A percentile compares a stretch with the other conserved stretches of the same genome.
Evolutionary conservation across 35 echinoderm and acorn worm species (phyloP).

Genomic region (Diadema setosum): DNA sequence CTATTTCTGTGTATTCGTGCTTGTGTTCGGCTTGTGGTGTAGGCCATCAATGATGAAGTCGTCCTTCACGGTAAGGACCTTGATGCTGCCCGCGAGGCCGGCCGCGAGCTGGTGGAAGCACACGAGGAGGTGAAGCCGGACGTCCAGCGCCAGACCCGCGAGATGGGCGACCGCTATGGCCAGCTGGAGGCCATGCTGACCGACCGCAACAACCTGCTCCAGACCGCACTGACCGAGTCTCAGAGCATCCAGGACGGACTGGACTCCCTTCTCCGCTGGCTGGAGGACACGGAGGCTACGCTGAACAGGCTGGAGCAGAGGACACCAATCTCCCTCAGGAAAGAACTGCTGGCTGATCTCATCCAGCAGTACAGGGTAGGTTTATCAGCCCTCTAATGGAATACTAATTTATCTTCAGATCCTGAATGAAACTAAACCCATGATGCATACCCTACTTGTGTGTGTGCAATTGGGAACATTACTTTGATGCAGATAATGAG

Average conservation of each 20-base stretch:
- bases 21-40: too few species aligned
- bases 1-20: too few species aligned
- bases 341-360: conserved; percentile 52
- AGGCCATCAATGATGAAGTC: conserved; percentile 78
- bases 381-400: too few species aligned
- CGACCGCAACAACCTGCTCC: conserved; percentile 74
- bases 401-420: too few species aligned
- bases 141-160: conserved; percentile 71
- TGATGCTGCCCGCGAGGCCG: conserved; percentile 69
- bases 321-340: conserved; percentile 59
- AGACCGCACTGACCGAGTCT: conserved; percentile 86
- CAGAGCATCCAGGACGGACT: conserved; percentile 80
- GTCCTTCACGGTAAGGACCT: conserved; percentile 88
- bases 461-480: too few species aligned
- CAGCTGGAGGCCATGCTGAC: conserved; percentile 83
- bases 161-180: conserved; percentile 81
- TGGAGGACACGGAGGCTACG: conserved; percentile 72
- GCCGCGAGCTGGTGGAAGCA: conserved; percentile 72
- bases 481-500: too few species aligned
- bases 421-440: too few species aligned
- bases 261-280: conserved; percentile 69
- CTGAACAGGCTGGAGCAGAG: conserved; percentile 67
- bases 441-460: too few species aligned
- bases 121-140: conserved; percentile 93
- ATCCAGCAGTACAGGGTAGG: conserved; percentile 88